Conservation (phyloP, 2,113 vertebrate species). For the Theropithecus gelada region DNA sequence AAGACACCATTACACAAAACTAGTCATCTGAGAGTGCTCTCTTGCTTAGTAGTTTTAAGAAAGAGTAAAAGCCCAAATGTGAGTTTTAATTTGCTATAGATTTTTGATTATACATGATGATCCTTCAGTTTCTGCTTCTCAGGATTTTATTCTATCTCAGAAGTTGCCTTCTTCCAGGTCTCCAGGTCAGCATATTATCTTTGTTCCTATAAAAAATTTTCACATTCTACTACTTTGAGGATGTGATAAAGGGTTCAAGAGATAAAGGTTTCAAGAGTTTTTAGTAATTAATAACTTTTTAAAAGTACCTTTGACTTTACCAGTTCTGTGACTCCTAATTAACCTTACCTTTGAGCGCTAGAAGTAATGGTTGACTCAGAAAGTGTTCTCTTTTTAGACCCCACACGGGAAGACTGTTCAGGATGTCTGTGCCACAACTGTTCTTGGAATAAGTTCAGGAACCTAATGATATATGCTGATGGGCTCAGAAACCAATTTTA, state of each 20-base stretch:
- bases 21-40: not conserved
- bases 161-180: not conserved
- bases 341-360: not conserved
- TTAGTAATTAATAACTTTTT: not conserved
- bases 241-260: not conserved
- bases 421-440: not conserved
- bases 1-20: not conserved
- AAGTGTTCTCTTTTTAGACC: not conserved
- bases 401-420: not conserved
- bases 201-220: not conserved
- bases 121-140: not conserved
- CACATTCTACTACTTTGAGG: not conserved
- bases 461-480: not conserved
- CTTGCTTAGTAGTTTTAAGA: not conserved
- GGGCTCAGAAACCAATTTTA: constrained; percentile 34
- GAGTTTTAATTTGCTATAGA: not conserved
- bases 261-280: not conserved
- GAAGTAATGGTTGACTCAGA: not conserved
- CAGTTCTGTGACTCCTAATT: not conserved
- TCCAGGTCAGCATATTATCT: not conserved
- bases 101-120: not conserved
- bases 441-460: constrained; percentile 26
- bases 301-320: not conserved
- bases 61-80: not conserved
- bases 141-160: constrained; percentile 18